Evolutionary conservation across 2,888 invertebrate species (phyloP), one percentile per base, ranked within the genome.

Genomic region (Nineta flava): DNA sequence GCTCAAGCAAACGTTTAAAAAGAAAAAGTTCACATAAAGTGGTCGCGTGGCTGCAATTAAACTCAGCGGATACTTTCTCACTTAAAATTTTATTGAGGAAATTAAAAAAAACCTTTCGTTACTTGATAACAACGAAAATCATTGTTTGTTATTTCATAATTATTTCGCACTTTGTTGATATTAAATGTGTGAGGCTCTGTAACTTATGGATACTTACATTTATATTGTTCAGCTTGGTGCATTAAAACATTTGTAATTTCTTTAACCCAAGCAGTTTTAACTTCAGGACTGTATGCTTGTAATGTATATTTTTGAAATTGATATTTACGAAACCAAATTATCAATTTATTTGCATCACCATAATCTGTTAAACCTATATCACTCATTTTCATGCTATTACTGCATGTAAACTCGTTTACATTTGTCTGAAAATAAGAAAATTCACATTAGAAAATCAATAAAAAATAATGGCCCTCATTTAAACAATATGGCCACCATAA

Each of bases 301-400:
- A 49, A 45, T n/a, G 26, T 34, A 32, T 35, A 49, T 44, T 45
- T 44, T 19, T 49, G 16, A 35, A 35, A 35, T 38, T 49, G 35
- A 45, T 49, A 49, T 45, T 49, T 49, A 9, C 45, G 44, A 45
- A 41, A 49, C 49, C 49, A 49, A 9, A 49, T 45, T 16, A 44
- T 44, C 17, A 49, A 49, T 19, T 49, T 49, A 10, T n/a, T 35
- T 9, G 17, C 15, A 44, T 49, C 49, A 5, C 45, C 49, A 38
- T 34, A 49, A 21, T 49, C 49, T 12, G 49, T 49, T 34, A 49
- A 17, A 10, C 49, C 49, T 10, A 49, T 35, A 16, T 49, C 49
- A n/a, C 31, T 41, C 49, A 49, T 49, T 49, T 49, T 49, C 35
- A 44, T 45, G 35, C 49, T 49, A 34, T 19, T 34, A 32, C 15